These are phyloP conservation scores for Dryoscopus gambensis DNA, from an alignment of 2,113 vertebrate genomes.

Conservation along the genomic window DNA sequence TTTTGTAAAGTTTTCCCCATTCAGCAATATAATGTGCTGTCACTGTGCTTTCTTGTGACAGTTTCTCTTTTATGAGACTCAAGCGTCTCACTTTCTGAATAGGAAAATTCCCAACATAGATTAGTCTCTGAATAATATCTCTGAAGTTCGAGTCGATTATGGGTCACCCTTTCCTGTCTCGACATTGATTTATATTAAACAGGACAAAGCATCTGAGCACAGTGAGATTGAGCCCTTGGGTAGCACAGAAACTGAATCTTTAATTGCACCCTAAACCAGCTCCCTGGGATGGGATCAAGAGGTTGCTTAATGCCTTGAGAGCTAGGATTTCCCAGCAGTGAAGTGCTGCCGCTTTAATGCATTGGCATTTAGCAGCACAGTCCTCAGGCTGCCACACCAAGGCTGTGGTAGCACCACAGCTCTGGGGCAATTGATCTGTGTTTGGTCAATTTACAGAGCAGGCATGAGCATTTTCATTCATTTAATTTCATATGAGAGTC, in stretches of 20 bases:
- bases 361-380: background rate
- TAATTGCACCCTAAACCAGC: conserved; percentile 4
- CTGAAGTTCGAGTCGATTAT: background rate
- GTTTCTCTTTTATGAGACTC: background rate
- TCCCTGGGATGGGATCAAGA: background rate
- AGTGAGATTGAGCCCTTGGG: conserved; percentile 2
- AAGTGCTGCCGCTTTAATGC: background rate
- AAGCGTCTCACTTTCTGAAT: background rate
- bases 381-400: background rate
- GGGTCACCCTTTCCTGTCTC: conserved; percentile 12
- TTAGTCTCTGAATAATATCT: conserved; percentile 1
- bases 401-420: background rate
- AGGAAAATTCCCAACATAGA: conserved; percentile 3
- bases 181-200: conserved; percentile 32
- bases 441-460: background rate
- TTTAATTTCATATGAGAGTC: conserved; percentile 6
- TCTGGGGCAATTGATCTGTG: background rate
- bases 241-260: conserved; percentile 14
- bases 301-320: conserved; percentile 9
- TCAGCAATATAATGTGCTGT: background rate
- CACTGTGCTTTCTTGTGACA: background rate
- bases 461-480: background rate
- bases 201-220: conserved; percentile 13
- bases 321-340: conserved; percentile 23
- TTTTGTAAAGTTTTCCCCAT: background rate